Base-by-base conservation (phyloP, 1,140 invertebrate species). In the Piezodorus guildinii region DNA sequence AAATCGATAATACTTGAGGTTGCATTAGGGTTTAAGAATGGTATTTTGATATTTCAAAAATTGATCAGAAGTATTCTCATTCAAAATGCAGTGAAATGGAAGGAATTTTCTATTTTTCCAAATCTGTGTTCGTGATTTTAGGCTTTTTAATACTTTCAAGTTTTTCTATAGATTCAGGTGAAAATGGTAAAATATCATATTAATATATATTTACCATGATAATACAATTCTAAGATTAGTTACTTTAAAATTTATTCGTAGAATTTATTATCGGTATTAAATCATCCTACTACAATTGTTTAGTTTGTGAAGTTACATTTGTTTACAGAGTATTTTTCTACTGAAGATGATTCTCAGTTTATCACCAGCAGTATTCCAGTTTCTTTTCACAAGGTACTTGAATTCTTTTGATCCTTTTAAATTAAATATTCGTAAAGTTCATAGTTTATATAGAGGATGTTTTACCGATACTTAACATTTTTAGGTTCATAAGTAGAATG, bases 271-370 rank as follows among this genome's bases (percentile, higher is more conserved):
- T 27, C 10, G 25, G 3, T 52, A 46, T 49, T 17, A 10, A 9
- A 8, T 8, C 52, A 23, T 23, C 12, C 52, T 9, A 23, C 15
- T 19, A 6, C 14, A 6, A 56, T 3, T 3, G 25, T 52, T 23
- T 23, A 23, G 12, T 23, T 52, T 56, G 23, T 19, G 21, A 49
- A 49, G 6, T 49, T 49, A n/a, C 2, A n/a, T 49, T 17, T 49
- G n/a, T 49, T 81, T 80, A 65, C 75, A 85, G 83, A 80, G 66
- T 85, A 85, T 71, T 80, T 85, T 68, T 82, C 85, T 73, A 82
- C 83, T 73, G 83, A 83, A 72, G 83, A 81, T 71, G 82, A 86
- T 69, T 77, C 85, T 67, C 80, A 80, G 70, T 85, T 85, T 72
- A 77, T 85, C 72, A 77, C 83, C 71, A 83, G 83, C 73, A 80